Evolutionary conservation across 2,888 invertebrate species (phyloP).

Genomic region (Blomia tropicalis): DNA sequence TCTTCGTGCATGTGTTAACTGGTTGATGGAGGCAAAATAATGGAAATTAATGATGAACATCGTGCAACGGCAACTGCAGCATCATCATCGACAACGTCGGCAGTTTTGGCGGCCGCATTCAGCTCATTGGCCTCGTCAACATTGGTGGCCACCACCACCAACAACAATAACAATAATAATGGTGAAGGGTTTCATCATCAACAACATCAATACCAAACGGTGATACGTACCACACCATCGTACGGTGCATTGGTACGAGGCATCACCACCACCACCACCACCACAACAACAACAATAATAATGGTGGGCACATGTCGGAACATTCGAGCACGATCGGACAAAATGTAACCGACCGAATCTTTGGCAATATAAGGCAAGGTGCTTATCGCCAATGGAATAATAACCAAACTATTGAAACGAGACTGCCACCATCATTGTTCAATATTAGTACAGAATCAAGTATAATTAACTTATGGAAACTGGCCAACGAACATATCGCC

Average conservation of each 20-base stretch:
- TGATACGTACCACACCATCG: too few species aligned
- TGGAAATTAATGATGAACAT: slow-evolving; percentile 13
- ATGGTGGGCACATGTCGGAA: background rate
- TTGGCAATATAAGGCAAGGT: background rate
- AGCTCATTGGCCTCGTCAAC: background rate
- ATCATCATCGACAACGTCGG: background rate
- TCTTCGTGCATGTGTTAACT: too few species aligned
- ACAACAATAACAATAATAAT: background rate
- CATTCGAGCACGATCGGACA: background rate
- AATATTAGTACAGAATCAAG: background rate
- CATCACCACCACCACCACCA: background rate
- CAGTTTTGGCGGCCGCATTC: background rate
- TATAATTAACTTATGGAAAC: slow-evolving; percentile 12
- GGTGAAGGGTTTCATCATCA: too few species aligned
- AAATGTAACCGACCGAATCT: background rate
- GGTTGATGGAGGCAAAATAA: too few species aligned
- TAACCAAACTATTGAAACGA: too few species aligned
- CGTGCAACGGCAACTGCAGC: background rate
- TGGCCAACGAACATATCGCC: too few species aligned
- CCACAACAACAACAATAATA: background rate
- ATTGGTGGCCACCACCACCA: background rate
- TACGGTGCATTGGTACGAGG: too few species aligned
- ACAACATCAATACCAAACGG: background rate
- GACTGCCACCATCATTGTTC: too few species aligned
- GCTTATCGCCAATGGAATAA: slow-evolving; percentile 3